A percentile compares a stretch with the other conserved stretches of the same genome.
Evolutionary conservation across 2,888 invertebrate genomes (phyloP).

Genomic region (Trissolcus brochymenae): DNA sequence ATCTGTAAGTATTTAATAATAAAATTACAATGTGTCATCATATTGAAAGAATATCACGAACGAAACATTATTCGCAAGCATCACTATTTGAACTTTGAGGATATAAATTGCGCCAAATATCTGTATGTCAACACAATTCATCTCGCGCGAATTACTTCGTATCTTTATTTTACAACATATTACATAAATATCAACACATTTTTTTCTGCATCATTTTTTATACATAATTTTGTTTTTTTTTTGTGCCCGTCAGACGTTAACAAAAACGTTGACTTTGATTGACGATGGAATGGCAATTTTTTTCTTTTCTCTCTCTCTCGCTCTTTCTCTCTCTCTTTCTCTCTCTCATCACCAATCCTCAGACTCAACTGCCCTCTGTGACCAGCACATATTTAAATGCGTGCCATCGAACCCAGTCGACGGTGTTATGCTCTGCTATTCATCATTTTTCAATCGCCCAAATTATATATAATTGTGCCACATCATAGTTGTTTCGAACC

Average conservation of each 20-base stretch:
- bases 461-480: slow-evolving; percentile 22
- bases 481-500: slow-evolving; percentile 73
- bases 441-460: slow-evolving; percentile 2
- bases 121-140: slow-evolving; percentile 33
- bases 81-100: slow-evolving; percentile 36
- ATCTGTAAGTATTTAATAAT: slow-evolving; percentile 40
- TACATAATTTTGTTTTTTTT: slow-evolving; percentile 37
- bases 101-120: slow-evolving; percentile 29
- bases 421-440: slow-evolving; percentile 4
- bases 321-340: no score
- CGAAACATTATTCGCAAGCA: slow-evolving; percentile 42
- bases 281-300: slow-evolving; percentile 38
- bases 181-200: slow-evolving; percentile 45
- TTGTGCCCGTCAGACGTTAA: slow-evolving; percentile 43
- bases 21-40: slow-evolving; percentile 54
- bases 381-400: slow-evolving; percentile 59
- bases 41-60: slow-evolving; percentile 45
- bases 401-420: slow-evolving; percentile 44
- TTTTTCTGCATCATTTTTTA: slow-evolving; percentile 34
- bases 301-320: neutral
- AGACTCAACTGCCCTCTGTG: slow-evolving; percentile 19
- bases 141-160: neutral
- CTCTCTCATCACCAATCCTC: no score
- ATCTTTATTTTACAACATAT: slow-evolving; percentile 52
- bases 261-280: slow-evolving; percentile 42